These are phyloP conservation scores for Xylocopa sonorina DNA, from an alignment of 1,140 invertebrate genomes.

Conservation along the genomic window DNA sequence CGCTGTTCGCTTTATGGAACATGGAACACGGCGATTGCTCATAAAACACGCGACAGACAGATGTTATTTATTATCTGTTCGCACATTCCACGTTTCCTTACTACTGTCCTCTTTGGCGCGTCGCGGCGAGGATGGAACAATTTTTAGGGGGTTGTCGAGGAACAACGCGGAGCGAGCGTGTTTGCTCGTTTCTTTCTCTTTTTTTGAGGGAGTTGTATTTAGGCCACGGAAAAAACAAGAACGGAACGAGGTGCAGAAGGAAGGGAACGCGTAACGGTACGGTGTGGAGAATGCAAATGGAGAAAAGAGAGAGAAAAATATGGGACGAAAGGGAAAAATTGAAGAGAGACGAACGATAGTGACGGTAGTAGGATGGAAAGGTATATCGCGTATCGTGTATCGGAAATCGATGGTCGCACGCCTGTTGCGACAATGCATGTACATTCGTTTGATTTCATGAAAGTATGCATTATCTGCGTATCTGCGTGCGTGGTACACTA, in stretches of 20 bases:
- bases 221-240: not conserved
- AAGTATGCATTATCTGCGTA: constrained; percentile 27
- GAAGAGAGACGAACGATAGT: constrained; percentile 32
- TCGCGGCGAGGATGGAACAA: not conserved
- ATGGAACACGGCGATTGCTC: not conserved
- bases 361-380: constrained; percentile 8
- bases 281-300: not conserved
- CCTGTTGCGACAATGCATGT: constrained; percentile 56
- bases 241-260: not conserved
- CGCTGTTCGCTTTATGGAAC: not conserved
- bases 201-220: not conserved
- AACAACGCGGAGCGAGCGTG: not conserved
- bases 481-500: not conserved
- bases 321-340: not conserved
- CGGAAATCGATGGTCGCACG: constrained; percentile 61
- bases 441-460: constrained; percentile 59
- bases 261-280: not conserved
- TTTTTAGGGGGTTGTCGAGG: not conserved
- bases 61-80: not conserved
- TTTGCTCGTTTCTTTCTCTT: no score
- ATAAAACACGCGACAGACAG: not conserved
- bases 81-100: no score
- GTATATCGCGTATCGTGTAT: constrained; percentile 40
- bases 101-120: no score
- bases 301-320: not conserved